Evolutionary conservation across 2,888 invertebrate species (phyloP).

Genomic region (Aplocera efformata): DNA sequence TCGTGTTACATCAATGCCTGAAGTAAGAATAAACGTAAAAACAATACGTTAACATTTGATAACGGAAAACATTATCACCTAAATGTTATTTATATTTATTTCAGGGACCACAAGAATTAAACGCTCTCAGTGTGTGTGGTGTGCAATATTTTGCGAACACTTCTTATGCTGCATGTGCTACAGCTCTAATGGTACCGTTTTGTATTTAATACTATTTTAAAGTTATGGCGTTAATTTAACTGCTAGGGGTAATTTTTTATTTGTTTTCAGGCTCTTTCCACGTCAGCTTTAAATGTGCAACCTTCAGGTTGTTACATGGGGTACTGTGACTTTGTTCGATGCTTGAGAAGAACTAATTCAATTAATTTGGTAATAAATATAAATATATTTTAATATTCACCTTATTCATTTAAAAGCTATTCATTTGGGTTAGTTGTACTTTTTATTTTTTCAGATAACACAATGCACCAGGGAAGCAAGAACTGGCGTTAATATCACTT

Average conservation of each 20-base stretch:
- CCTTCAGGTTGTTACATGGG: constrained; percentile 78
- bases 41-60: not conserved
- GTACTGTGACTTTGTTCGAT: constrained; percentile 82
- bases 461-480: constrained; percentile 77
- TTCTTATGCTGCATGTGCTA: constrained; percentile 73
- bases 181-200: constrained; percentile 65
- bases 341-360: constrained; percentile 78
- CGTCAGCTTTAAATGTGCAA: constrained; percentile 70
- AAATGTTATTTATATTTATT: constrained; percentile 22
- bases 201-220: constrained; percentile 8
- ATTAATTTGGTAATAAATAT: constrained; percentile 73
- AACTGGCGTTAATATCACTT: constrained; percentile 67
- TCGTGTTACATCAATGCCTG: constrained; percentile 73
- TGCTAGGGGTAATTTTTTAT: not conserved
- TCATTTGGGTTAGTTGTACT: too few species aligned
- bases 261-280: constrained; percentile 56
- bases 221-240: too few species aligned
- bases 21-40: constrained; percentile 44
- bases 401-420: too few species aligned
- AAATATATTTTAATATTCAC: not conserved
- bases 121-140: constrained; percentile 75
- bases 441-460: constrained; percentile 59
- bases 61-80: not conserved
- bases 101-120: constrained; percentile 77
- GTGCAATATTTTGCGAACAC: constrained; percentile 76